Conservation (phyloP, 2,797 vertebrate species). For the Hipposideros larvatus region DNA sequence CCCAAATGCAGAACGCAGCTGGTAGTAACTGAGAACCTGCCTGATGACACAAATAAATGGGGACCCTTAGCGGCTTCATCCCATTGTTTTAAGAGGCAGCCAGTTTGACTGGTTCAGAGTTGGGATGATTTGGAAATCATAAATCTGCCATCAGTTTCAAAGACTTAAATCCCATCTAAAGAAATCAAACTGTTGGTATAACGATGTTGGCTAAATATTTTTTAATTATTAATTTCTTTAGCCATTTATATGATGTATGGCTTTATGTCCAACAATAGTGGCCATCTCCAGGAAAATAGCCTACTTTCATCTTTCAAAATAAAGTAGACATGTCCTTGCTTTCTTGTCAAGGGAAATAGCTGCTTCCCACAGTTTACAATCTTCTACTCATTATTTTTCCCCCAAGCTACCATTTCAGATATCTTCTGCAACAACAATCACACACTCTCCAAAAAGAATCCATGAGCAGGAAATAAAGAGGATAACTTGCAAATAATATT, state of each 20-base stretch:
- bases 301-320: slow-evolving; percentile 60
- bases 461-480: slow-evolving; percentile 3
- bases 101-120: background rate
- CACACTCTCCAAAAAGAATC: slow-evolving; percentile 47
- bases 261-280: slow-evolving; percentile 40
- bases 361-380: slow-evolving; percentile 35
- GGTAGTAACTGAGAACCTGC: background rate
- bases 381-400: slow-evolving; percentile 39
- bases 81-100: background rate
- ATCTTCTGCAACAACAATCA: slow-evolving; percentile 14
- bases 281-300: slow-evolving; percentile 25
- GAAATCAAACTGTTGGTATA: slow-evolving; percentile 8
- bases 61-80: background rate
- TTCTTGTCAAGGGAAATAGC: slow-evolving; percentile 63
- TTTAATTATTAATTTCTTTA: slow-evolving; percentile 37
- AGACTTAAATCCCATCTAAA: slow-evolving; percentile 14
- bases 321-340: background rate
- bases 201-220: background rate
- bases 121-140: background rate
- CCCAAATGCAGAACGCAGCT: background rate
- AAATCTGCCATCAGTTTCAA: background rate
- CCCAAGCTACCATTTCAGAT: slow-evolving; percentile 46
- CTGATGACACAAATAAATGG: background rate
- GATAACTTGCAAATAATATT: slow-evolving; percentile 44
- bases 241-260: slow-evolving; percentile 39